Evolutionary conservation across 2,797 vertebrate species (phyloP).

Genomic region (Rallus crepitans): DNA sequence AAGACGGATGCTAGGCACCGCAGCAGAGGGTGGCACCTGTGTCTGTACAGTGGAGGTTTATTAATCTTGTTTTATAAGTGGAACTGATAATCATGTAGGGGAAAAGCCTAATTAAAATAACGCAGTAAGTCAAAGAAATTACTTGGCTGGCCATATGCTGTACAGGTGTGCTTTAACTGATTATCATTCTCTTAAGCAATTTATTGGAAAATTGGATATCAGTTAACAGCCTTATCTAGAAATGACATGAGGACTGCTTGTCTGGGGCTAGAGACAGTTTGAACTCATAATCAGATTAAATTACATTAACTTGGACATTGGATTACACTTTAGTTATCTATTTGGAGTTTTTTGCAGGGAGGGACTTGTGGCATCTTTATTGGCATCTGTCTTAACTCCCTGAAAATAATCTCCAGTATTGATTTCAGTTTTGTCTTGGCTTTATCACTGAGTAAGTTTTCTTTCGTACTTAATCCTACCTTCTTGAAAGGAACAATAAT

Average conservation of each 20-base stretch:
- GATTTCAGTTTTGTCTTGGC: neutral
- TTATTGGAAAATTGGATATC: constrained; percentile 68
- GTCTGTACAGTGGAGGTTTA: neutral
- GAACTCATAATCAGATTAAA: constrained; percentile 38
- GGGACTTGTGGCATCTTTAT: neutral
- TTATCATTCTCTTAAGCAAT: constrained; percentile 53
- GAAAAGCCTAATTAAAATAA: constrained; percentile 62
- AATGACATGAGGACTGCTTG: neutral
- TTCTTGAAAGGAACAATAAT: neutral
- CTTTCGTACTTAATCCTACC: neutral
- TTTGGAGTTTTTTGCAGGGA: neutral
- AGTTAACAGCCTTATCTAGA: constrained; percentile 47
- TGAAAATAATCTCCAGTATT: neutral
- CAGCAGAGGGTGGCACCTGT: neutral
- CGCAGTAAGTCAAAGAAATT: constrained; percentile 31
- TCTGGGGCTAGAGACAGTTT: neutral
- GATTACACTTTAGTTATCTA: neutral
- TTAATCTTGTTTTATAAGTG: constrained; percentile 32
- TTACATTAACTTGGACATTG: neutral
- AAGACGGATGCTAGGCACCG: neutral
- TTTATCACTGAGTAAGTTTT: neutral
- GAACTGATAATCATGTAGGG: neutral
- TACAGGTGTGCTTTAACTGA: constrained; percentile 60
- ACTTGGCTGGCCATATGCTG: constrained; percentile 59
- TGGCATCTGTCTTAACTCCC: neutral